Conservation (phyloP, 1,140 invertebrate species). For the Diachasma alloeum region DNA sequence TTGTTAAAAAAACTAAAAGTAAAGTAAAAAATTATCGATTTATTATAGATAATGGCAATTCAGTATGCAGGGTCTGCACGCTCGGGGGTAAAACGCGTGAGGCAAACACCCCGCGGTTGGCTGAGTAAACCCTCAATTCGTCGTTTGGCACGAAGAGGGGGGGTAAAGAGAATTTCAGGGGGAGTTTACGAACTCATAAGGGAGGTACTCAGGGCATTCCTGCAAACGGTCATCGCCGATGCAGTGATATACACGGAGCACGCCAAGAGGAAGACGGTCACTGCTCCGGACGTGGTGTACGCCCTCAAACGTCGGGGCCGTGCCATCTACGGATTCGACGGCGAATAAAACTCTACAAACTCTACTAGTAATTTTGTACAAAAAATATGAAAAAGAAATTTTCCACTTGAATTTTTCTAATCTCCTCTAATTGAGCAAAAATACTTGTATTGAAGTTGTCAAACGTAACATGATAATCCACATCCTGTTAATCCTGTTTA, state of each 20-base stretch:
- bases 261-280: neutral
- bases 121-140: neutral
- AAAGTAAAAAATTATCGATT: too few relatives aligned
- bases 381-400: neutral
- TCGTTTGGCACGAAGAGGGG: neutral
- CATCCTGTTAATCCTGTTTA: too few relatives aligned
- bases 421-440: too few relatives aligned
- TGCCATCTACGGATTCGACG: neutral
- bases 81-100: too few relatives aligned
- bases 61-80: too few relatives aligned
- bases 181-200: neutral
- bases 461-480: too few relatives aligned
- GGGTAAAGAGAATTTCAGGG: neutral
- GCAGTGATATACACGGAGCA: neutral
- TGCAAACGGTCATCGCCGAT: neutral
- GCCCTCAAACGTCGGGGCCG: neutral
- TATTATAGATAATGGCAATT: too few relatives aligned
- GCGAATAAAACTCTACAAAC: neutral
- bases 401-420: too few relatives aligned
- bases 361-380: neutral
- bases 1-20: too few relatives aligned
- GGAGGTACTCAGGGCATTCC: neutral
- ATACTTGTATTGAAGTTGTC: too few relatives aligned
- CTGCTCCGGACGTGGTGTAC: neutral
- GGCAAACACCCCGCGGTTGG: neutral